Conservation (phyloP, 2,888 invertebrate species). For the Trissonchulus latispiculum region DNA sequence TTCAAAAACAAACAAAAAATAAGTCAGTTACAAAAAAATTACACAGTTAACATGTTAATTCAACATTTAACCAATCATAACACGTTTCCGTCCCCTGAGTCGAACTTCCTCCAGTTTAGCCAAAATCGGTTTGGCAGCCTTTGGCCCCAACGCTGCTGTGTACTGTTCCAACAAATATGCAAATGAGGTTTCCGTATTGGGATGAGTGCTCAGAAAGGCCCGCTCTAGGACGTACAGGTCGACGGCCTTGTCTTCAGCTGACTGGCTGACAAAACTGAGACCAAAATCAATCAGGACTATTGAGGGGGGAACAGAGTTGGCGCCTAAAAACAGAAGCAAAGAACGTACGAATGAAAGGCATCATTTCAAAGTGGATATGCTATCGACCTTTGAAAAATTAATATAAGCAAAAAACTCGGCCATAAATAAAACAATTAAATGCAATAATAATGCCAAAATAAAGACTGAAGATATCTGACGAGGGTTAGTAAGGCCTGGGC, state of each 20-base stretch:
- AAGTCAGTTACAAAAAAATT: no score
- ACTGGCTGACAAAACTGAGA: conserved; percentile 62
- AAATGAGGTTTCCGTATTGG: conserved; percentile 56
- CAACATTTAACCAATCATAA: conserved; percentile 73
- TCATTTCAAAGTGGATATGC: no score
- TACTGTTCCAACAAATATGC: conserved; percentile 40
- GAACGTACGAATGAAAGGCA: no score
- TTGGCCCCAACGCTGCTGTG: conserved; percentile 43
- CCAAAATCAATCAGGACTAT: conserved; percentile 90
- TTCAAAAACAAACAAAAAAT: no score
- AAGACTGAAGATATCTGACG: no score
- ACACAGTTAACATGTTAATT: neutral
- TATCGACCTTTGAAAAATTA: no score
- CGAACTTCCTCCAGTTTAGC: conserved; percentile 80
- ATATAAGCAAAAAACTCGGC: no score
- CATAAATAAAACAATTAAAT: no score
- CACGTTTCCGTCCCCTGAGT: conserved; percentile 82
- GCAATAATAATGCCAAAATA: no score
- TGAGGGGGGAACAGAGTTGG: no score
- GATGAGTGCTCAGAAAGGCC: conserved; percentile 80
- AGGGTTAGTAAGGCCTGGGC: no score
- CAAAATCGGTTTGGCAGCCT: conserved; percentile 58
- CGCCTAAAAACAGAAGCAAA: no score
- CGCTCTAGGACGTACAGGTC: conserved; percentile 94
- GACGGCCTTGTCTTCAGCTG: conserved; percentile 86